Base-by-base conservation (phyloP, 2,113 vertebrate genomes). In the Ancistrus triradiatus region DNA sequence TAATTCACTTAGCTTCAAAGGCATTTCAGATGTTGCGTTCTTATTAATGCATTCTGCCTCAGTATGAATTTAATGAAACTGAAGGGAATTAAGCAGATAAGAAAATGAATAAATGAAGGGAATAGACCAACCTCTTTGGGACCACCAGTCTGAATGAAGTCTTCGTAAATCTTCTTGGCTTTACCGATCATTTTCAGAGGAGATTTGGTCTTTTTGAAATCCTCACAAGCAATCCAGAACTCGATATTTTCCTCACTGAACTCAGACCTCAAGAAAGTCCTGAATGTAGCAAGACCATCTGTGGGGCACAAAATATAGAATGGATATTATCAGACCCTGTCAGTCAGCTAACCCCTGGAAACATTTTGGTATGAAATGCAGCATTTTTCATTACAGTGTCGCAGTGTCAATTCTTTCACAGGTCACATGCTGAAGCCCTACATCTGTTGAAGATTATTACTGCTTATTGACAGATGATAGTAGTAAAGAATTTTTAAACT, bases 221-320 rank as follows among this genome's bases (percentile, higher is more conserved):
- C 90, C 86, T 98, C 94, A 0, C 96, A 99, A 66, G 92, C 91
- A 51, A 88, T 68, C 95, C 95, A 99, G 80, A 98, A 98, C 82
- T 97, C 94, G 0, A 88, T 66, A 1, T 99, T 99, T 81, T 99
- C 96, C 63, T 99, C 93, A 0, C 95, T 98, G 90, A 98, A 98
- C 82, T 99, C 96, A 0, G 94, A 97, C 80, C 87, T 89, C 85
- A 99, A 90, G 85, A 98, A 99, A 76, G 77, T 87, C 62, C 76
- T 85, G 90, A 99, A 99, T 73, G 86, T 84, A 64, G 82, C 35
- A 1, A 94, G 84, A 10, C 94, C 96, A 6, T 95, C 96, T 99
- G 70, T 10, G 2, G 8, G 22, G 61, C 9, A 31, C 18, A 33
- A 27, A 38, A 38, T 7, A 40, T 33, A 40, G 27, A 11, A 55